A percentile compares a stretch with the other conserved stretches of the same genome.
These are phyloP conservation scores for Anthrax anthrax DNA, from an alignment of 2,888 invertebrate genomes.

Conservation along the genomic window DNA sequence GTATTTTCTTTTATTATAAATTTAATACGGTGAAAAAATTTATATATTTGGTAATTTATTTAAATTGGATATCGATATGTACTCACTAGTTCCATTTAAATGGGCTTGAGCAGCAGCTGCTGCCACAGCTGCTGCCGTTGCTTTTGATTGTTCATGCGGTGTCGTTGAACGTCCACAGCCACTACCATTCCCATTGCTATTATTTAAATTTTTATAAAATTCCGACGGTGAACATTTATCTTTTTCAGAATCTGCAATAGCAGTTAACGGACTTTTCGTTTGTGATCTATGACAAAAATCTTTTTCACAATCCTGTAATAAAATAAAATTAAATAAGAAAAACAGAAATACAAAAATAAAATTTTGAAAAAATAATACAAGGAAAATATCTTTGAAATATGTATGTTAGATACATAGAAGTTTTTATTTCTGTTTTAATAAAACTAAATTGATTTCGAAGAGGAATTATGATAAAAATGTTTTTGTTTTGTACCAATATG, in stretches of 20 bases:
- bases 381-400: too few relatives aligned
- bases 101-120: slow-evolving; percentile 42
- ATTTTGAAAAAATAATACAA: too few relatives aligned
- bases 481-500: too few relatives aligned
- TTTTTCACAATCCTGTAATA: slow-evolving; percentile 29
- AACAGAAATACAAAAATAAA: too few relatives aligned
- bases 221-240: slow-evolving; percentile 15
- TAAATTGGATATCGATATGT: slow-evolving; percentile 27
- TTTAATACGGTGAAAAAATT: too few relatives aligned
- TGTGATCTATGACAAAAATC: slow-evolving; percentile 17
- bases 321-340: neutral
- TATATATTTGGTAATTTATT: too few relatives aligned
- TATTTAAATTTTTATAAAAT: slow-evolving; percentile 1
- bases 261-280: slow-evolving; percentile 25
- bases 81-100: slow-evolving; percentile 51
- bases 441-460: too few relatives aligned
- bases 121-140: slow-evolving; percentile 32
- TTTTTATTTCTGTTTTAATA: too few relatives aligned
- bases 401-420: too few relatives aligned
- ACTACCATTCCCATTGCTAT: neutral
- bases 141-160: slow-evolving; percentile 30
- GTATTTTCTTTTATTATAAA: too few relatives aligned
- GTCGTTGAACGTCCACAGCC: neutral
- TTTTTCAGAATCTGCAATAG: slow-evolving; percentile 17
- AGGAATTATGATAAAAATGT: too few relatives aligned